Evolutionary conservation across 2,113 vertebrate species (phyloP).

Genomic region (Pelecanus crispus): DNA sequence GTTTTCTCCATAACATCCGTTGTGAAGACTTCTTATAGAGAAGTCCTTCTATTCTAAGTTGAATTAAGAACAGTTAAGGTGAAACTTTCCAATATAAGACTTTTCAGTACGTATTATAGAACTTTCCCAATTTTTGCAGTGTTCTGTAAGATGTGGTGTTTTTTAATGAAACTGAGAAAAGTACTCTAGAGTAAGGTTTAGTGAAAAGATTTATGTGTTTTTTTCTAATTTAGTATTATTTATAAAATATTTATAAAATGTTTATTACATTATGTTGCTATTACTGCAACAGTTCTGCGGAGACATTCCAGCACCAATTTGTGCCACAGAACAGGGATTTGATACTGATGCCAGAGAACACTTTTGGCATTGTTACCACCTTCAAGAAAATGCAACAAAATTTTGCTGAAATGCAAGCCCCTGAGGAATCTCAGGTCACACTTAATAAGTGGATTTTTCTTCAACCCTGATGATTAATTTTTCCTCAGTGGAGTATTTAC

Average conservation of each 20-base stretch:
- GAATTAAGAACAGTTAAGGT: not conserved
- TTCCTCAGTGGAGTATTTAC: not conserved
- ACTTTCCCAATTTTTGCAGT: not conserved
- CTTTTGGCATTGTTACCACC: not conserved
- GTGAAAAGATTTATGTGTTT: accelerated
- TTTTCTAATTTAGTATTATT: not conserved
- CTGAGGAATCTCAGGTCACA: not conserved
- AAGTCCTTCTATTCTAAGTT: not conserved
- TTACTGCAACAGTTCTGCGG: not conserved
- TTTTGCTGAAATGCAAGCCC: not conserved
- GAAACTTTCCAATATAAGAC: not conserved
- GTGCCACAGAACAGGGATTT: not conserved
- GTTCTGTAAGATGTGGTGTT: not conserved
- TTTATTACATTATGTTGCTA: not conserved
- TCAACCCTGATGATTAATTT: not conserved
- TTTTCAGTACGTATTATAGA: not conserved
- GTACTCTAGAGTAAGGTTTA: not conserved
- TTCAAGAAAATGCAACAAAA: not conserved
- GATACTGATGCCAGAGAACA: not conserved
- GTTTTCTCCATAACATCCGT: not conserved
- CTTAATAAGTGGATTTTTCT: not conserved
- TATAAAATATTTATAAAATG: not conserved
- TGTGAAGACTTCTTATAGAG: not conserved
- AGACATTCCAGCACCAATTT: not conserved
- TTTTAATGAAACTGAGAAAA: not conserved